Conservation (phyloP, 1,140 invertebrate genomes). For the Cydia splendana region DNA sequence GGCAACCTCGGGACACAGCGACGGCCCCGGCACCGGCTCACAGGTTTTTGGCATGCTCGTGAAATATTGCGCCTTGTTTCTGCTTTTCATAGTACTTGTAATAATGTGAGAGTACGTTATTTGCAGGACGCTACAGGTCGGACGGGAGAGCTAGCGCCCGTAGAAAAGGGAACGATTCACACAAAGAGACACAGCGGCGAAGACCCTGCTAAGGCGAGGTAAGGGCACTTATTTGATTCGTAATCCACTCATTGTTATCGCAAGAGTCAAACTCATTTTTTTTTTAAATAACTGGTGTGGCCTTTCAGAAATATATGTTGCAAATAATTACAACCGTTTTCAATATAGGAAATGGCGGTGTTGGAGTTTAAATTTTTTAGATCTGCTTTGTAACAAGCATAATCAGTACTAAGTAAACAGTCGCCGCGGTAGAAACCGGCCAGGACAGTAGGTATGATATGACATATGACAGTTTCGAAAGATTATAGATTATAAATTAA, state of each 20-base stretch:
- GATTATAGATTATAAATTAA: too few species aligned
- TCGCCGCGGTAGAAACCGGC: too few species aligned
- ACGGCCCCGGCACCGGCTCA: conserved; percentile 77
- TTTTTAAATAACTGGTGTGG: too few species aligned
- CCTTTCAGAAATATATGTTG: too few species aligned
- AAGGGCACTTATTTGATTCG: conserved; percentile 36
- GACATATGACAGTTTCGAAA: too few species aligned
- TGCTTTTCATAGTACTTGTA: conserved; percentile 2
- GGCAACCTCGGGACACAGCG: conserved; percentile 92
- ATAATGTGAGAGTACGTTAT: conserved; percentile 39
- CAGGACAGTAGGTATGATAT: too few species aligned
- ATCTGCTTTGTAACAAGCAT: too few species aligned
- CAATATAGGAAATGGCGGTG: too few species aligned
- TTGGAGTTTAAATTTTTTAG: too few species aligned
- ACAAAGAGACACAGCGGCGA: conserved; percentile 97
- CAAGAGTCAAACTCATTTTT: too few species aligned
- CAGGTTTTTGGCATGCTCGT: conserved; percentile 49
- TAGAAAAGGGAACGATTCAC: conserved; percentile 96
- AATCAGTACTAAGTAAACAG: too few species aligned
- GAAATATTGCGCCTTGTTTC: neutral
- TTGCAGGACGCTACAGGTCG: conserved; percentile 66
- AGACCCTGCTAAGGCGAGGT: conserved; percentile 89
- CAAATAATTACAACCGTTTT: too few species aligned
- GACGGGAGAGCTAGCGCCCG: conserved; percentile 72
- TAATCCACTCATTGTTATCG: neutral